Percentiles rank a stretch among this genome's conserved stretches.
Conservation (phyloP, 1,140 invertebrate species). For the Panulirus ornatus region DNA sequence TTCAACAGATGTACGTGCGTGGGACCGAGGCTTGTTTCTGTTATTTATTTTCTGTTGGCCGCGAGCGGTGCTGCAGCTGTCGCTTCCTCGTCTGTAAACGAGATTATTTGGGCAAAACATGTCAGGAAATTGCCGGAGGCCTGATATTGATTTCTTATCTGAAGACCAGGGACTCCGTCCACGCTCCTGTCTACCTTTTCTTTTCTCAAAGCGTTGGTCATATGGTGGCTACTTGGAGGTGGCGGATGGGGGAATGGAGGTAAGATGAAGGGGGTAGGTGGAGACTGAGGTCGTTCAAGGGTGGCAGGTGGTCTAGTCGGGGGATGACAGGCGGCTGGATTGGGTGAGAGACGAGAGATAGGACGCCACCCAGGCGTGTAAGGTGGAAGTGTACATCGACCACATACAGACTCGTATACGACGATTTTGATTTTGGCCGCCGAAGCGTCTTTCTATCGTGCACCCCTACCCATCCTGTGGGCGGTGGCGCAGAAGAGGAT, state of each 20-base stretch:
- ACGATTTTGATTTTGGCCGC: too few relatives aligned
- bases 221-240: not conserved
- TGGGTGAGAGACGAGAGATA: too few relatives aligned
- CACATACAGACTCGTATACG: too few relatives aligned
- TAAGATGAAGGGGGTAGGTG: not conserved
- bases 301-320: too few relatives aligned
- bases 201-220: too few relatives aligned
- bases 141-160: constrained; percentile 42
- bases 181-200: not conserved
- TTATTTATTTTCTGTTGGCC: not conserved
- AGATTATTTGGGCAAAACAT: constrained; percentile 42
- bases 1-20: not conserved
- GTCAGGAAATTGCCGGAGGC: constrained; percentile 38
- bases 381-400: too few relatives aligned
- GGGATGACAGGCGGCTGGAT: too few relatives aligned
- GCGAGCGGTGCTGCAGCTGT: constrained; percentile 12
- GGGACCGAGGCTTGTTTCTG: not conserved
- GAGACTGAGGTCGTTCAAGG: not conserved
- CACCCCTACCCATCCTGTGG: too few relatives aligned
- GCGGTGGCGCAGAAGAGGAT: too few relatives aligned
- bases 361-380: too few relatives aligned
- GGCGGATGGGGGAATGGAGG: not conserved
- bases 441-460: too few relatives aligned
- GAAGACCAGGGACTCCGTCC: not conserved
- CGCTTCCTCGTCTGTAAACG: constrained; percentile 8